Percentiles rank a stretch among this genome's conserved stretches.
phyloP scores from a whole-genome alignment of 2,888 invertebrate genomes.

The Cepaea hortensis region DNA sequence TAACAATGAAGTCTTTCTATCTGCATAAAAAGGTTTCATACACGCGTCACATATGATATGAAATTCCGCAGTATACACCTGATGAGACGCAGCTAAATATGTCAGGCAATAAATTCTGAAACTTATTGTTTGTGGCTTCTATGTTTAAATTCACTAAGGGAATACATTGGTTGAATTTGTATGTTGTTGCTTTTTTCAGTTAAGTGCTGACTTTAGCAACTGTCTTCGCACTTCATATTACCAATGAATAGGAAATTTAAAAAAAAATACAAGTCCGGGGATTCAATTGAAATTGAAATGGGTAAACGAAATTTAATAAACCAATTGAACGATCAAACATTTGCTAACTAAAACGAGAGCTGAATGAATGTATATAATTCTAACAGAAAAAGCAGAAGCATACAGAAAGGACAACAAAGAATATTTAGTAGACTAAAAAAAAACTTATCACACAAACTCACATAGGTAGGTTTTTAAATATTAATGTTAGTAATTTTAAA shows the following conservation, averaged over 20 bases:
- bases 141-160: no score
- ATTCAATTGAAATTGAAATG: not conserved
- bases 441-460: slow-evolving; percentile 18
- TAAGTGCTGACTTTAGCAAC: not conserved
- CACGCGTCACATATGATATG: no score
- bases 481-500: slow-evolving; percentile 17
- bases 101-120: no score
- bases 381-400: slow-evolving; percentile 46
- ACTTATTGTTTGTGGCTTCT: no score
- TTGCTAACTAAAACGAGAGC: slow-evolving; percentile 19
- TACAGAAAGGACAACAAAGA: slow-evolving; percentile 39
- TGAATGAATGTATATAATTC: slow-evolving; percentile 20
- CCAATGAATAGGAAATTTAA: not conserved
- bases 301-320: not conserved
- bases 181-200: no score
- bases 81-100: no score
- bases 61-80: no score
- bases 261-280: not conserved
- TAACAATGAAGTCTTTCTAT: no score
- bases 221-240: not conserved
- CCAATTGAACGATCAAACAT: slow-evolving; percentile 2
- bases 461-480: slow-evolving; percentile 43
- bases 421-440: slow-evolving; percentile 39
- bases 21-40: no score
- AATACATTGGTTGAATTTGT: no score